Percentiles rank a stretch among this genome's conserved stretches.
Conservation (phyloP, 2,113 vertebrate genomes). For the Cinclus mexicanus region DNA sequence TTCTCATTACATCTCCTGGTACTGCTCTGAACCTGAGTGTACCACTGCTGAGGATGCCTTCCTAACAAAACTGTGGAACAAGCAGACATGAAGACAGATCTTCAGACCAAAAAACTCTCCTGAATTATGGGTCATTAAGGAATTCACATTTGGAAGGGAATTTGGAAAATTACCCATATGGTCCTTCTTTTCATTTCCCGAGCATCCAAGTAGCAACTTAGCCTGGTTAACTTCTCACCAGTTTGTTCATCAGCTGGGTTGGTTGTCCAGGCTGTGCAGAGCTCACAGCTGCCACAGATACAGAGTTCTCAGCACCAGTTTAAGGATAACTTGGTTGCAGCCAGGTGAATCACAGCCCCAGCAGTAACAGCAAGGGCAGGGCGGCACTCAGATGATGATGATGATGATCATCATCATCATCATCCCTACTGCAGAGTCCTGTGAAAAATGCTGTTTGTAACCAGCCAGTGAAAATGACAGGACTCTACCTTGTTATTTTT, state of each 20-base stretch:
- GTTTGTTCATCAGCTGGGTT: not conserved
- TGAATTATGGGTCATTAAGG: not conserved
- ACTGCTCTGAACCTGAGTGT: not conserved
- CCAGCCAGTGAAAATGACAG: not conserved
- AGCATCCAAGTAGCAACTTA: not conserved
- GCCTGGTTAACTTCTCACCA: not conserved
- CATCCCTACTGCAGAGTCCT: not conserved
- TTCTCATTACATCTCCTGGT: not conserved
- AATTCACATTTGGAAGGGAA: not conserved
- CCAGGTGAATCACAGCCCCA: not conserved
- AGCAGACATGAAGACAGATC: not conserved
- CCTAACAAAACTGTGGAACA: not conserved
- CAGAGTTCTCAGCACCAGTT: not conserved
- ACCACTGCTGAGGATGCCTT: not conserved
- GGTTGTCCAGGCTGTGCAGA: not conserved
- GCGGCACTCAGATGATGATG: not conserved
- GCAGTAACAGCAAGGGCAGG: not conserved
- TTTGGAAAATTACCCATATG: not conserved
- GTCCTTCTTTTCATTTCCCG: not conserved
- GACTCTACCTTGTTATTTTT: not conserved
- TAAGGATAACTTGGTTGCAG: not conserved
- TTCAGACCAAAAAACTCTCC: not conserved
- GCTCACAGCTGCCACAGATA: not conserved
- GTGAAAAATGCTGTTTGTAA: not conserved
- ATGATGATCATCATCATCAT: not conserved